A percentile compares a stretch with the other conserved stretches of the same genome.
phyloP scores from a whole-genome alignment of 2,113 vertebrate genomes.

The Talpa occidentalis region DNA sequence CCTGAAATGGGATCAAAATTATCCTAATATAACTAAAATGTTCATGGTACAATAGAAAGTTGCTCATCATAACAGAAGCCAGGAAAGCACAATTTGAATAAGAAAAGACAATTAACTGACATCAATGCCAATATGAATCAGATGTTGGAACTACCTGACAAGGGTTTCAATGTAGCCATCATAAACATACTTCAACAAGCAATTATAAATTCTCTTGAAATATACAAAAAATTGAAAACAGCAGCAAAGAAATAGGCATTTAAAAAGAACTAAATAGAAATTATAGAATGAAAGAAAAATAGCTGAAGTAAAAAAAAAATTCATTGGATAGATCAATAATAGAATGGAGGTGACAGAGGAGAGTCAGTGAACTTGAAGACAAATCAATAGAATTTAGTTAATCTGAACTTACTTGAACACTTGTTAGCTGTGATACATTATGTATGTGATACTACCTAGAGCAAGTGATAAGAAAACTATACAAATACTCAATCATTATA shows the following conservation, averaged over 20 bases:
- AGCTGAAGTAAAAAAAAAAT: conserved; percentile 8
- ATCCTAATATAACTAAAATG: conserved; percentile 5
- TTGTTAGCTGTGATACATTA: background rate
- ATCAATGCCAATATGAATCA: background rate
- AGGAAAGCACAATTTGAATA: background rate
- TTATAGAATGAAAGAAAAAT: background rate
- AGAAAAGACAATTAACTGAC: background rate
- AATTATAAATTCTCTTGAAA: conserved; percentile 39
- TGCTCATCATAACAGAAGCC: background rate
- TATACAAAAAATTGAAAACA: background rate
- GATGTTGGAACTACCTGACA: background rate
- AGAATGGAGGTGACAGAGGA: background rate
- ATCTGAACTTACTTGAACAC: conserved; percentile 8
- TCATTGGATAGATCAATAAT: background rate
- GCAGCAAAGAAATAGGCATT: conserved; percentile 6
- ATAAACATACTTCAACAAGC: background rate
- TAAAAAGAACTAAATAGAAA: background rate
- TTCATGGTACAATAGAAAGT: conserved; percentile 22
- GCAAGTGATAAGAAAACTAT: conserved; percentile 2
- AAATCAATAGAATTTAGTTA: conserved; percentile 38
- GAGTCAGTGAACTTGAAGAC: background rate
- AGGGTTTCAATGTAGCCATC: conserved; percentile 4
- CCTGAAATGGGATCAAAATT: background rate
- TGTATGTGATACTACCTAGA: background rate
- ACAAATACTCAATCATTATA: conserved; percentile 35